Conservation (phyloP, 2,113 vertebrate species). For the Otolemur garnettii region DNA sequence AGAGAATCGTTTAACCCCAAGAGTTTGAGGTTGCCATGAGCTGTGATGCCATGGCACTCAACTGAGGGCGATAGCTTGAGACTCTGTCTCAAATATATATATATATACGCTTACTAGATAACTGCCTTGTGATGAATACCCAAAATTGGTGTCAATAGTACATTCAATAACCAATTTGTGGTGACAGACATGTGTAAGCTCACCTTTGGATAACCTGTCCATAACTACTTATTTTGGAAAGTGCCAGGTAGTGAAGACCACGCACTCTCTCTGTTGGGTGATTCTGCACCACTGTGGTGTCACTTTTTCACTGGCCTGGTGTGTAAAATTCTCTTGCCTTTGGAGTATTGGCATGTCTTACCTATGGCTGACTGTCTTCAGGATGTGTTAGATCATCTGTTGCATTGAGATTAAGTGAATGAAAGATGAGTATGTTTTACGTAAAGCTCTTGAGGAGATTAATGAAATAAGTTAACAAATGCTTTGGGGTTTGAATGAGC, state of each 20-base stretch:
- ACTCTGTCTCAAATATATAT: too few species aligned
- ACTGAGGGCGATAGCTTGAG: too few species aligned
- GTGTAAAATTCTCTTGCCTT: background rate
- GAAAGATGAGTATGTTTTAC: background rate
- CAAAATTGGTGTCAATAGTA: background rate
- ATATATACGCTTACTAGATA: background rate
- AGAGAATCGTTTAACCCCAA: too few species aligned
- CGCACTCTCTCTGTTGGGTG: fast-evolving
- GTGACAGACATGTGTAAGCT: background rate
- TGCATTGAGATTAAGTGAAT: background rate
- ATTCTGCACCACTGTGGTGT: background rate
- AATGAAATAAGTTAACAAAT: background rate
- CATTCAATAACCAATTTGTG: background rate
- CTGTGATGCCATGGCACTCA: too few species aligned
- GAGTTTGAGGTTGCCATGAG: too few species aligned
- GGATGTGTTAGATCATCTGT: background rate
- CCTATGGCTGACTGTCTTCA: background rate
- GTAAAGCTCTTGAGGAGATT: background rate
- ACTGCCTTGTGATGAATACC: background rate
- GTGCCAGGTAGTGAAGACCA: background rate
- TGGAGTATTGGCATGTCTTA: background rate
- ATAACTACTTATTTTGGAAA: background rate
- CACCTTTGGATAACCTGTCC: background rate
- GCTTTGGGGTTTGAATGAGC: background rate
- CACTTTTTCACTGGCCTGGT: background rate